Conservation (phyloP, 2,888 invertebrate genomes). For the Tenodera sinensis region DNA sequence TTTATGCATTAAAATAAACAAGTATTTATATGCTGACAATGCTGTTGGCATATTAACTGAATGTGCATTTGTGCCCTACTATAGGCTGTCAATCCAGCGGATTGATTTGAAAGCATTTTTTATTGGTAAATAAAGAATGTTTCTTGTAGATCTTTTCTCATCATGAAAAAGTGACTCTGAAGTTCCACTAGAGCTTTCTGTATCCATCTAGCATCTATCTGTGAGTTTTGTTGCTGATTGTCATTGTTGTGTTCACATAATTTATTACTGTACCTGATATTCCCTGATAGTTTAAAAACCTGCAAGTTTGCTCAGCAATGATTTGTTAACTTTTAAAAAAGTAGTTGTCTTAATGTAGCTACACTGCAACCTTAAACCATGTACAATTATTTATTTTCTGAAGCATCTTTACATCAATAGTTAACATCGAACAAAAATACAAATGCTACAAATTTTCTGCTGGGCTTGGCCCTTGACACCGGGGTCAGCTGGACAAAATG, state of each 20-base stretch:
- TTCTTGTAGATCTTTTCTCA: neutral
- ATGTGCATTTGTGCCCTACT: too few relatives aligned
- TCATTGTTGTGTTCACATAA: too few relatives aligned
- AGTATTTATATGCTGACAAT: too few relatives aligned
- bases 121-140: neutral
- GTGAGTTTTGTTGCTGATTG: too few relatives aligned
- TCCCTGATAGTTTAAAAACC: too few relatives aligned
- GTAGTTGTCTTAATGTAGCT: neutral
- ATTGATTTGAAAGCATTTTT: neutral
- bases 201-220: neutral
- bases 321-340: too few relatives aligned
- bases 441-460: neutral
- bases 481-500: conserved; percentile 14
- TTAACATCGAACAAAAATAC: neutral
- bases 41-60: too few relatives aligned
- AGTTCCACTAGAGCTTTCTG: neutral
- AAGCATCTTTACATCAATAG: neutral
- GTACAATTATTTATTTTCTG: neutral
- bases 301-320: too few relatives aligned
- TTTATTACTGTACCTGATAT: too few relatives aligned
- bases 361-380: neutral
- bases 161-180: neutral
- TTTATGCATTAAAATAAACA: too few relatives aligned
- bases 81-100: too few relatives aligned
- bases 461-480: neutral